A percentile compares a stretch with the other conserved stretches of the same genome.
Evolutionary conservation across 2,888 invertebrate genomes (phyloP).

Genomic region (Margaritifera margaritifera): DNA sequence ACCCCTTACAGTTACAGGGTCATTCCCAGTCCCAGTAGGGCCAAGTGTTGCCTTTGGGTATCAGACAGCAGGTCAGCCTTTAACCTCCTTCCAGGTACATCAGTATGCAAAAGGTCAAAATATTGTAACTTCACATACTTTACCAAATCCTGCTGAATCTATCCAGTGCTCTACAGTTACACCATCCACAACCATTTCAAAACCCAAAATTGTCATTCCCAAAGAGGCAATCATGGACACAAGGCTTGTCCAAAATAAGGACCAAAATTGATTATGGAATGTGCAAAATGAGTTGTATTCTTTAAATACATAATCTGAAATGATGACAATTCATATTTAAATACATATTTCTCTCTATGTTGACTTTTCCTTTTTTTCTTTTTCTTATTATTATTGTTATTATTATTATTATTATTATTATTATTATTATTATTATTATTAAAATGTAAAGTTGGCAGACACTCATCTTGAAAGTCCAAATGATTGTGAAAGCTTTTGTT

Average conservation of each 20-base stretch:
- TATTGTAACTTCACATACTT: neutral
- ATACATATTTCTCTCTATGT: neutral
- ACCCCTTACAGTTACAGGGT: neutral
- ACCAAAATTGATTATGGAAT: slow-evolving; percentile 1
- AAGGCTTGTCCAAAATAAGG: slow-evolving; percentile 52
- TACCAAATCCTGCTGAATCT: neutral
- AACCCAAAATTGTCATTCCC: slow-evolving; percentile 24
- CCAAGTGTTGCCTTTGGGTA: neutral
- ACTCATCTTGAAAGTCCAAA: too few species aligned
- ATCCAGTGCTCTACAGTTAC: neutral
- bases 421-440: too few species aligned
- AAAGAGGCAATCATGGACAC: slow-evolving; percentile 53
- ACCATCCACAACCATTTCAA: slow-evolving; percentile 1
- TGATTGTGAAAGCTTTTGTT: too few species aligned
- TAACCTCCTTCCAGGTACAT: too few species aligned
- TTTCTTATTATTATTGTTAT: too few species aligned
- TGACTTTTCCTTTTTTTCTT: neutral
- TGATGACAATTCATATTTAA: too few species aligned
- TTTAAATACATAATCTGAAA: neutral
- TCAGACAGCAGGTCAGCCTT: too few species aligned
- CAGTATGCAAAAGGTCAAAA: neutral
- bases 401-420: too few species aligned
- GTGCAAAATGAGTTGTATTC: neutral
- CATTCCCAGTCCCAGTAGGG: slow-evolving; percentile 1
- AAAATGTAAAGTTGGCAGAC: too few species aligned